These are phyloP conservation scores for Littorina saxatilis DNA, from an alignment of 1,140 invertebrate species.

Conservation along the genomic window DNA sequence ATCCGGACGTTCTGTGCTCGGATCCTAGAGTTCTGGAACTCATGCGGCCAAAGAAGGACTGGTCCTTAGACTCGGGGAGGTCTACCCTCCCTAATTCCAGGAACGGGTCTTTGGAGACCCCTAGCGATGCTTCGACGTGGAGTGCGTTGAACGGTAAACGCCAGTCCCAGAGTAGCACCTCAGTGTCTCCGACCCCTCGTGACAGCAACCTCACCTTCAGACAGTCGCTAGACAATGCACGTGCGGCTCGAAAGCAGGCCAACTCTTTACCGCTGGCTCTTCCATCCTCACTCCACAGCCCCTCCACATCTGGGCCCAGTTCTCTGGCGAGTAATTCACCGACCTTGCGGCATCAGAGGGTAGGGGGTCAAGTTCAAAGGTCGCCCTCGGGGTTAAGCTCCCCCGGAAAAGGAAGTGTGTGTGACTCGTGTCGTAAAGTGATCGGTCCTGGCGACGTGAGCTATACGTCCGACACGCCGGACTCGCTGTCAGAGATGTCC, in stretches of 20 bases:
- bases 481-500: constrained; percentile 27
- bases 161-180: neutral
- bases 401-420: constrained; percentile 21
- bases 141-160: neutral
- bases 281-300: neutral
- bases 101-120: constrained; percentile 29
- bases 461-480: constrained; percentile 22
- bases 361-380: no score
- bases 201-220: constrained; percentile 22
- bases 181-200: neutral
- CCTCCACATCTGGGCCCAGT: neutral
- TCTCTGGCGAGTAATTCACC: neutral
- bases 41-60: constrained; percentile 9
- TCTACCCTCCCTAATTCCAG: constrained; percentile 19
- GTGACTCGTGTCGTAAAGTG: constrained; percentile 35
- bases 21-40: constrained; percentile 20
- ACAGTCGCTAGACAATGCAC: constrained; percentile 27
- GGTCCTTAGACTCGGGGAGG: constrained; percentile 25
- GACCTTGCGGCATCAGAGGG: neutral
- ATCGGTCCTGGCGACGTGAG: neutral
- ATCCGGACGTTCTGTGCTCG: neutral
- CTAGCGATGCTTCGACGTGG: neutral
- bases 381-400: neutral
- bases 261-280: neutral
- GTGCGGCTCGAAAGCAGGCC: constrained; percentile 5